These are phyloP conservation scores for Araneus ventricosus DNA, from an alignment of 1,140 invertebrate species.

Conservation along the genomic window DNA sequence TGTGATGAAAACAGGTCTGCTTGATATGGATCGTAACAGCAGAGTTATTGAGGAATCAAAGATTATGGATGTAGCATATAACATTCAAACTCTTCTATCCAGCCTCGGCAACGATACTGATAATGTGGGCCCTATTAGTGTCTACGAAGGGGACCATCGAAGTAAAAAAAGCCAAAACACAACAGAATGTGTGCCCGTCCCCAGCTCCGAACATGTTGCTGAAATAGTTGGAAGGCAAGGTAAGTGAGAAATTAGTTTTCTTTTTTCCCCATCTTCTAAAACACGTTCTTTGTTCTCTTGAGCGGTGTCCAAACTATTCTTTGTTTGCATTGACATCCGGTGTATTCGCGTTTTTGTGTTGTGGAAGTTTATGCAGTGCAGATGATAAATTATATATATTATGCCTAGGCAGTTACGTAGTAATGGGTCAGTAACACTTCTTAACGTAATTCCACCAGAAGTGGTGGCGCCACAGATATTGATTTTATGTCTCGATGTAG, in stretches of 20 bases:
- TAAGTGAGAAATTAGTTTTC: conserved; percentile 81
- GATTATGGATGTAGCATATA: conserved; percentile 89
- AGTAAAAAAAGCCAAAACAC: conserved; percentile 97
- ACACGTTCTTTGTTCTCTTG: conserved; percentile 54
- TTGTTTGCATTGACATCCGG: conserved; percentile 68
- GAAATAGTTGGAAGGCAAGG: conserved; percentile 99
- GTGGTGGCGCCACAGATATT: conserved; percentile 45
- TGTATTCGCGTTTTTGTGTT: neutral
- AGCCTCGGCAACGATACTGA: conserved; percentile 77
- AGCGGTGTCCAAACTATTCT: conserved; percentile 24
- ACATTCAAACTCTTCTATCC: conserved; percentile 77
- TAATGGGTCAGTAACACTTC: conserved; percentile 24
- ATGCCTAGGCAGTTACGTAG: neutral
- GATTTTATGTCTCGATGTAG: conserved; percentile 26
- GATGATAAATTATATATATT: neutral
- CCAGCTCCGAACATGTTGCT: conserved; percentile 99
- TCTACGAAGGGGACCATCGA: conserved; percentile 84
- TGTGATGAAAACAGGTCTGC: conserved; percentile 76
- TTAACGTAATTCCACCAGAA: conserved; percentile 34
- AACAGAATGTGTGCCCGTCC: conserved; percentile 99
- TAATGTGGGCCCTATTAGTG: neutral
- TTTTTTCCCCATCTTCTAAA: conserved; percentile 39
- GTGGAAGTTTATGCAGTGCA: neutral
- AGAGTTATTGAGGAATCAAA: conserved; percentile 88
- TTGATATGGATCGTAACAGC: conserved; percentile 72